Base-by-base conservation (phyloP, 2,113 vertebrate genomes). In the Todiramphus saurophagus region DNA sequence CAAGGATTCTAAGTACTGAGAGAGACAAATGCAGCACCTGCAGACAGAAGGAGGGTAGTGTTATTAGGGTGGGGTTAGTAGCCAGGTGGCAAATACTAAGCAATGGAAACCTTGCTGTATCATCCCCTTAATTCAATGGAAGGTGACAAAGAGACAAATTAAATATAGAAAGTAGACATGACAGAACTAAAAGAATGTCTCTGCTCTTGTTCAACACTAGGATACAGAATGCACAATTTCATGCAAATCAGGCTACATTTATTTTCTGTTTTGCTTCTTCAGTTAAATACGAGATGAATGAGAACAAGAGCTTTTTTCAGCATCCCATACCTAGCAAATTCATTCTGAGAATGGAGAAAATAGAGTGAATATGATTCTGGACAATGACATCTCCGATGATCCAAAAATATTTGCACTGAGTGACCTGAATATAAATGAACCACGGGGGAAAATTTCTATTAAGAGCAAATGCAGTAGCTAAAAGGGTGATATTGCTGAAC, bases 371-470 rank as follows among this genome's bases (percentile, higher is more conserved):
- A 9, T 93, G 44, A 92, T 89, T 92, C 78, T 89, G 87, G 97
- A 89, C 77, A 90, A 93, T 68, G 83, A 86, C 79, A 89, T 96
- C 1, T 53, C 62, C 56, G 55, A 2, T 83, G 95, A 96, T 96
- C 94, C 97, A 91, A 93, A 96, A 94, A 93, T 94, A 84, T 96
- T 95, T 95, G 90, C 90, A 69, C 67, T 73, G 88, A 93, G 87
- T 97, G 79, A 96, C 83, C 95, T 77, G 89, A 91, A 94, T 94
- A 95, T 83, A 96, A 96, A 96, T 93, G 87, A 97, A 64, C 70
- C 82, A 92, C 76, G 51, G 72, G 95, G 72, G 84, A 95, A 94
- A 96, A 84, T 80, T 96, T 96, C 96, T 96, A 75, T 89, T 94
- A 97, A 80, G 80, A 96, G 84, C 69, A 79, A 90, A 95, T 4